phyloP scores from a whole-genome alignment of 1,140 invertebrate genomes.

The Diorhabda elongata region DNA sequence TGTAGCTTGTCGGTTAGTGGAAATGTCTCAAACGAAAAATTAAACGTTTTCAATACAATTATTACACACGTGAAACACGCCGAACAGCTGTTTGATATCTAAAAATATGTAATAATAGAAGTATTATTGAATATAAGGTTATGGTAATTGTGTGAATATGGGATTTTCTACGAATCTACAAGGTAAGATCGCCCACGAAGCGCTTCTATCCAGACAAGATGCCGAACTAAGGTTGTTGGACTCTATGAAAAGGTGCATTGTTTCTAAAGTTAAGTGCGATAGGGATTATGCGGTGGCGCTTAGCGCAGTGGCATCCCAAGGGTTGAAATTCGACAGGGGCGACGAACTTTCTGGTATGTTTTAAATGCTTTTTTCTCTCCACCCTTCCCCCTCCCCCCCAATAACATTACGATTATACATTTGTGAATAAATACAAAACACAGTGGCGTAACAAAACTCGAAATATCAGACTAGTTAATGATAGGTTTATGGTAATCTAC shows the following conservation, averaged over 20 bases:
- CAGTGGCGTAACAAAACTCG: too few species aligned
- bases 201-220: conserved; percentile 80
- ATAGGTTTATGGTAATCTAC: too few species aligned
- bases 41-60: too few species aligned
- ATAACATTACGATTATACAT: too few species aligned
- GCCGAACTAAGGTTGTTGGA: conserved; percentile 86
- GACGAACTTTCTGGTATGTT: conserved; percentile 58
- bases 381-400: too few species aligned
- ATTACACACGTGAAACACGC: too few species aligned
- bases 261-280: conserved; percentile 83
- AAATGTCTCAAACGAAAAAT: too few species aligned
- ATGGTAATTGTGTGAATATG: conserved; percentile 54
- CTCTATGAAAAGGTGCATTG: conserved; percentile 79
- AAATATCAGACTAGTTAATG: too few species aligned
- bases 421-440: too few species aligned
- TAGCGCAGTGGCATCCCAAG: conserved; percentile 70
- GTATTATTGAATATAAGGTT: not conserved
- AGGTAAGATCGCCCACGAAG: conserved; percentile 78
- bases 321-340: conserved; percentile 75
- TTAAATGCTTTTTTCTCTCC: not conserved
- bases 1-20: too few species aligned
- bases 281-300: conserved; percentile 82
- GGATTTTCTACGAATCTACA: conserved; percentile 80
- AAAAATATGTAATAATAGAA: too few species aligned
- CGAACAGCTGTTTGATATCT: too few species aligned